These are phyloP conservation scores for Oophaga sylvatica DNA, from an alignment of 2,797 vertebrate species.

Conservation along the genomic window DNA sequence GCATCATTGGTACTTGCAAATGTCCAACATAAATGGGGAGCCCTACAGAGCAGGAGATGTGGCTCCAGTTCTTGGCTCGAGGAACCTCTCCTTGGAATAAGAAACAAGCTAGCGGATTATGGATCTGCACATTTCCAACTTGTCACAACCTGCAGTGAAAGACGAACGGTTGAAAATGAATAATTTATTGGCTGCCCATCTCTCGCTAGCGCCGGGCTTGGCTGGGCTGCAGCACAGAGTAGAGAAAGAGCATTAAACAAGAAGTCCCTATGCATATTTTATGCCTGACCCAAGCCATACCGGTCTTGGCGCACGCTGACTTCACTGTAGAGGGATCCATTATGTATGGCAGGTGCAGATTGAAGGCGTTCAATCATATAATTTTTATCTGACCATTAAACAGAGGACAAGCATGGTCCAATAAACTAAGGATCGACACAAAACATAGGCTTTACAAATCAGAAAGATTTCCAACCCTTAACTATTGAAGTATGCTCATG, in stretches of 20 bases:
- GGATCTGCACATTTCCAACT: slow-evolving; percentile 54
- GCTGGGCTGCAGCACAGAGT: slow-evolving; percentile 44
- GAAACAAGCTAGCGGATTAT: slow-evolving; percentile 59
- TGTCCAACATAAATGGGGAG: slow-evolving; percentile 49
- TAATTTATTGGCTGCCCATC: slow-evolving; percentile 58
- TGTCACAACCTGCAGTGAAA: slow-evolving; percentile 61
- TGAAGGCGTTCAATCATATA: slow-evolving; percentile 27
- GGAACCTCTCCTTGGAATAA: slow-evolving; percentile 50
- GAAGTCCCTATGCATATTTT: slow-evolving; percentile 59
- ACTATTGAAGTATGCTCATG: neutral
- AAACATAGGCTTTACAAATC: neutral
- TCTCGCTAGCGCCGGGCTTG: slow-evolving; percentile 57
- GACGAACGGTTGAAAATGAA: slow-evolving; percentile 57
- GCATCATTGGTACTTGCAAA: slow-evolving; percentile 20
- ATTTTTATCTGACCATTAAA: slow-evolving; percentile 23
- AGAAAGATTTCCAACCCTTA: neutral
- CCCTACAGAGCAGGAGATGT: slow-evolving; percentile 31
- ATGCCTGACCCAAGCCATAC: slow-evolving; percentile 55
- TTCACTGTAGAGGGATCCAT: slow-evolving; percentile 28
- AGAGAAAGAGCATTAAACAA: slow-evolving; percentile 61
- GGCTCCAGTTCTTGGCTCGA: slow-evolving; percentile 37
- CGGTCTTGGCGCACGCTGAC: slow-evolving; percentile 28
- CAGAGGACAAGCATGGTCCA: neutral
- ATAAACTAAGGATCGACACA: slow-evolving; percentile 19
- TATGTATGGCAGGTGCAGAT: slow-evolving; percentile 43